Conservation (phyloP, 1,140 invertebrate genomes). For the Caenorhabditis tropicalis region DNA sequence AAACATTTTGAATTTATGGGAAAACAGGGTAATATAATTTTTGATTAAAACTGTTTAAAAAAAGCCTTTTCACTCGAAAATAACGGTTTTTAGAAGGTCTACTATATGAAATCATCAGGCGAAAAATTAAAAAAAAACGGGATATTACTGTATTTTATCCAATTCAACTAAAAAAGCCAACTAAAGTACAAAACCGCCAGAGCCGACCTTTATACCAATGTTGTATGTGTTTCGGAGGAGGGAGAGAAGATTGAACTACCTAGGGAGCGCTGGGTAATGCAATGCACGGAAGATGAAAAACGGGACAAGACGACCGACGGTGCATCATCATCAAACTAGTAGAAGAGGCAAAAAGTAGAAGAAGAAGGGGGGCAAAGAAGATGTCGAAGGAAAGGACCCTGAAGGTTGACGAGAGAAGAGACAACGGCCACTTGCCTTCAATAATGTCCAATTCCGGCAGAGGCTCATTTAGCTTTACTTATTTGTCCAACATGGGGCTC, state of each 20-base stretch:
- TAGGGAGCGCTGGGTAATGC: conserved; percentile 37
- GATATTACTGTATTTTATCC: too few relatives aligned
- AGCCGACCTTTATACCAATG: background rate
- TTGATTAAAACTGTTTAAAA: too few relatives aligned
- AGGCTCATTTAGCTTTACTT: conserved; percentile 28
- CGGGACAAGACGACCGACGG: conserved; percentile 28
- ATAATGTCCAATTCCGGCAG: conserved; percentile 29
- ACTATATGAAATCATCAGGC: too few relatives aligned
- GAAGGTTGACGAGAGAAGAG: conserved; percentile 31
- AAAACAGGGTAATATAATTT: too few relatives aligned
- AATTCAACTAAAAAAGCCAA: background rate
- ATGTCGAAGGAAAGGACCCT: conserved; percentile 8
- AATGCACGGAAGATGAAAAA: conserved; percentile 44
- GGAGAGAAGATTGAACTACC: conserved; percentile 24
- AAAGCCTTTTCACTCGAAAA: too few relatives aligned
- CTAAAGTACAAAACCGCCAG: background rate
- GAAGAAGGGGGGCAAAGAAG: background rate
- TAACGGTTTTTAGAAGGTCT: too few relatives aligned
- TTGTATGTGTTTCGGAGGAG: background rate
- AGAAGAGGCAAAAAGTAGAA: background rate
- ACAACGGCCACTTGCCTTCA: conserved; percentile 33
- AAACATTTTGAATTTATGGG: background rate
- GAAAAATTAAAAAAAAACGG: too few relatives aligned
- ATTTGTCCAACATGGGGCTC: conserved; percentile 14
- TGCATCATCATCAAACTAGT: background rate